These are phyloP conservation scores for Drosophila mettleri DNA, from an alignment of 2,888 invertebrate genomes.

Conservation along the genomic window DNA sequence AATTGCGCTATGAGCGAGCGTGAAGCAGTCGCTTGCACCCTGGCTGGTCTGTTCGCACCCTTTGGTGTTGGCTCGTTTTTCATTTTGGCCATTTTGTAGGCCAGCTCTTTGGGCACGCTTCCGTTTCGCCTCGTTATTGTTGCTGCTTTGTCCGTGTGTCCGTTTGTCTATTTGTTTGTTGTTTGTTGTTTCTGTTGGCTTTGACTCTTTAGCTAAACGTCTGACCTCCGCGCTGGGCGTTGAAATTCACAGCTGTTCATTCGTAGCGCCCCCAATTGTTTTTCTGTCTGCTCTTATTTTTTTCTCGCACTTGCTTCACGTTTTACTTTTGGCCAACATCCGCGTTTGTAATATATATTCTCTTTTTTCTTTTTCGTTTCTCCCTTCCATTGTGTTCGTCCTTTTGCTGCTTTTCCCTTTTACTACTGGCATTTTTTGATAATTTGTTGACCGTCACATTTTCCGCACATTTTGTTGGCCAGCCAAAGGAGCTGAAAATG, in stretches of 20 bases:
- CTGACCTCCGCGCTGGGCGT: slow-evolving; percentile 47
- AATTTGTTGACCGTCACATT: slow-evolving; percentile 78
- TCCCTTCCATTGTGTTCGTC: slow-evolving; percentile 10
- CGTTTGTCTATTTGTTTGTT: slow-evolving; percentile 11
- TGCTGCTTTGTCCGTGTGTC: slow-evolving; percentile 13
- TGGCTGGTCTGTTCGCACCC: neutral
- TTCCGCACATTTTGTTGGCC: slow-evolving; percentile 64
- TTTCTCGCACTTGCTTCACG: slow-evolving; percentile 39
- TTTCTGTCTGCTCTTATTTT: neutral
- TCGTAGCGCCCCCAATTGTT: slow-evolving; percentile 16
- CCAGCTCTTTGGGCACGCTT: slow-evolving; percentile 41
- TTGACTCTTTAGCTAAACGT: slow-evolving; percentile 46
- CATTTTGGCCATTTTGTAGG: slow-evolving; percentile 48
- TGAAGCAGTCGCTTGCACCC: neutral
- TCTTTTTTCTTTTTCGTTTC: slow-evolving; percentile 12
- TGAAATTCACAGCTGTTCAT: slow-evolving; percentile 61
- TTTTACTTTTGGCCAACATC: slow-evolving; percentile 26
- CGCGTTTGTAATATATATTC: slow-evolving; percentile 31
- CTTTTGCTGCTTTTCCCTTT: slow-evolving; percentile 6
- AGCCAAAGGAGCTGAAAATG: slow-evolving; percentile 39
- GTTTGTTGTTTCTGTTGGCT: slow-evolving; percentile 23
- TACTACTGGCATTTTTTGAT: slow-evolving; percentile 49
- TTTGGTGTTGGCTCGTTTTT: slow-evolving; percentile 18
- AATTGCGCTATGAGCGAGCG: neutral
- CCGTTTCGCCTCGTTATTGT: slow-evolving; percentile 37